Evolutionary conservation across 2,888 invertebrate genomes (phyloP).

Genomic region (Pediacus dermestoides): DNA sequence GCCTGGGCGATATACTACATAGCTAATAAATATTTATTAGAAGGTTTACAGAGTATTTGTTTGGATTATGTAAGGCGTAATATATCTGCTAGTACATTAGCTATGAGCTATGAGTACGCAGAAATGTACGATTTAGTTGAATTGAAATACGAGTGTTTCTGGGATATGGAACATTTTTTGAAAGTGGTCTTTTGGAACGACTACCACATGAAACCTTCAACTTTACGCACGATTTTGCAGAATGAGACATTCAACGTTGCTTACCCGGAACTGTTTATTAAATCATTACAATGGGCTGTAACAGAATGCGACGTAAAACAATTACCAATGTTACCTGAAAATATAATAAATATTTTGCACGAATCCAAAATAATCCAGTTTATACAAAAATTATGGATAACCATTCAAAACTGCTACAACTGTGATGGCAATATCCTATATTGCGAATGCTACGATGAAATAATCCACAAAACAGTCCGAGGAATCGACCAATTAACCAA

Average conservation of each 20-base stretch:
- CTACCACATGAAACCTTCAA: constrained; percentile 53
- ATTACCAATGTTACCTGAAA: constrained; percentile 46
- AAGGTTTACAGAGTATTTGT: constrained; percentile 54
- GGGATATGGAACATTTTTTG: constrained; percentile 57
- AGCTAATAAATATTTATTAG: constrained; percentile 63
- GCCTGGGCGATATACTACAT: constrained; percentile 63
- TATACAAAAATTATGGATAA: constrained; percentile 25
- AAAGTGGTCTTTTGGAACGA: constrained; percentile 52
- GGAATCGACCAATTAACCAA: constrained; percentile 11
- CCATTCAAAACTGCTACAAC: constrained; percentile 20
- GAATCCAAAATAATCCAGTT: constrained; percentile 26
- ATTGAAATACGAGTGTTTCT: constrained; percentile 52
- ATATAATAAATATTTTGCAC: constrained; percentile 38
- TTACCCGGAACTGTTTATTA: constrained; percentile 55
- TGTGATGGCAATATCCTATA: too few relatives aligned
- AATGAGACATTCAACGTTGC: constrained; percentile 53
- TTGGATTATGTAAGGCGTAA: constrained; percentile 55
- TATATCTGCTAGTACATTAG: constrained; percentile 57
- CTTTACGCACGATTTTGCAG: constrained; percentile 53
- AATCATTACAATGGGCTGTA: constrained; percentile 56
- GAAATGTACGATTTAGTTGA: constrained; percentile 58
- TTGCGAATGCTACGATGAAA: constrained; percentile 23
- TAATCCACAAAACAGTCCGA: constrained; percentile 23
- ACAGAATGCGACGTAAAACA: constrained; percentile 52
- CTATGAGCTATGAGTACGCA: constrained; percentile 59